Percentiles rank a stretch among this genome's conserved stretches.
These are phyloP conservation scores for Campoplex capitator DNA, from an alignment of 2,888 invertebrate species.

Conservation along the genomic window DNA sequence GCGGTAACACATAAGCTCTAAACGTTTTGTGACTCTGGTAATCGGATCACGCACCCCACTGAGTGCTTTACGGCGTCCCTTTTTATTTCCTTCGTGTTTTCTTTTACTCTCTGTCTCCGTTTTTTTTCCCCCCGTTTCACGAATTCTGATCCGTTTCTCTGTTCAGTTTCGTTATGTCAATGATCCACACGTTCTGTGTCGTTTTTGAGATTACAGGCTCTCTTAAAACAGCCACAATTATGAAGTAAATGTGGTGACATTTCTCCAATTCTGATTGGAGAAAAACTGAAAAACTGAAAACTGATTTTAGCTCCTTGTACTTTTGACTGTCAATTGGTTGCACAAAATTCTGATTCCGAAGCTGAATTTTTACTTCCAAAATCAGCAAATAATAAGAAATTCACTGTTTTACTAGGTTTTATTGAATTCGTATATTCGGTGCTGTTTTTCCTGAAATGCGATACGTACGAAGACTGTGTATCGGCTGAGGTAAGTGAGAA, in stretches of 20 bases:
- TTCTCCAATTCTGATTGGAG: too few relatives aligned
- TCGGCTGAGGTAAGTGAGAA: conserved; percentile 65
- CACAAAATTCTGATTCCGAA: background rate
- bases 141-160: conserved; percentile 39
- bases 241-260: too few relatives aligned
- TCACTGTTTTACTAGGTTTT: conserved; percentile 19
- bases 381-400: background rate
- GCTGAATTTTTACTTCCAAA: background rate
- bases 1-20: background rate
- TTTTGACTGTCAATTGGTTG: too few relatives aligned
- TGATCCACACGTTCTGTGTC: background rate
- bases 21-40: conserved; percentile 77
- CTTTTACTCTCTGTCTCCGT: conserved; percentile 63
- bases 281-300: too few relatives aligned
- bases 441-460: background rate
- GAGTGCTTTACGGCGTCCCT: conserved; percentile 84
- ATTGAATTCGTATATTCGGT: conserved; percentile 21
- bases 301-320: too few relatives aligned
- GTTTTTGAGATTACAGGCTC: too few relatives aligned
- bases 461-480: background rate
- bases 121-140: conserved; percentile 41
- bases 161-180: conserved; percentile 17
- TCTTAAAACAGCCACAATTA: too few relatives aligned
- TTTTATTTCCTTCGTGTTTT: conserved; percentile 73
- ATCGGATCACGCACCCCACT: conserved; percentile 83